A percentile compares a stretch with the other conserved stretches of the same genome.
phyloP scores from a whole-genome alignment of 2,888 invertebrate genomes.

The Dugesia japonica region DNA sequence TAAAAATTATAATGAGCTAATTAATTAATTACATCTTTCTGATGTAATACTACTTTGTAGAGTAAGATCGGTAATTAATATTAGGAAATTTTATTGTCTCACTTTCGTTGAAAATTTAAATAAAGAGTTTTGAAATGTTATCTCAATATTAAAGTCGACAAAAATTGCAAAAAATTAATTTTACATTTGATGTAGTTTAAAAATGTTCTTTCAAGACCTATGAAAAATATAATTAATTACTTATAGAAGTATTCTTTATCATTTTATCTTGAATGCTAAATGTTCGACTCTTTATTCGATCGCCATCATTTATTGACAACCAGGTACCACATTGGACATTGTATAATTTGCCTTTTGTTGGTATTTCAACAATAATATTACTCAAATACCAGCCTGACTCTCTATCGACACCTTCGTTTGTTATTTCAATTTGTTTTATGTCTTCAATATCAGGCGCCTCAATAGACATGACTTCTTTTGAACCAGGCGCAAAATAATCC shows the following conservation, averaged over 20 bases:
- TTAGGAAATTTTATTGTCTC: not conserved
- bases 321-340: slow-evolving; percentile 45
- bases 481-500: slow-evolving; percentile 42
- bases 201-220: no score
- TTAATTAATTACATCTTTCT: no score
- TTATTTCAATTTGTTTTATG: slow-evolving; percentile 39
- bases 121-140: no score
- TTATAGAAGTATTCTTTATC: not conserved
- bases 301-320: slow-evolving; percentile 45
- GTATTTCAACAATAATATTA: slow-evolving; percentile 44
- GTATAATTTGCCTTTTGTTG: slow-evolving; percentile 46
- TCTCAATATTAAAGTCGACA: no score
- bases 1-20: no score
- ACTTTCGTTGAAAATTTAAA: no score
- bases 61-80: no score
- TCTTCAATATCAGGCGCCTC: slow-evolving; percentile 43
- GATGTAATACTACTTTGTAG: no score
- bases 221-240: not conserved
- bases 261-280: slow-evolving; percentile 38
- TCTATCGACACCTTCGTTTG: slow-evolving; percentile 45
- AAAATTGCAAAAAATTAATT: no score
- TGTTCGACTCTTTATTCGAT: slow-evolving; percentile 42
- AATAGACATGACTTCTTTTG: slow-evolving; percentile 45
- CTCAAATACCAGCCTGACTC: slow-evolving; percentile 46
- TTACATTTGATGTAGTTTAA: no score